These are phyloP conservation scores for Andrena chrysosceles DNA, from an alignment of 2,888 invertebrate genomes.

Conservation along the genomic window DNA sequence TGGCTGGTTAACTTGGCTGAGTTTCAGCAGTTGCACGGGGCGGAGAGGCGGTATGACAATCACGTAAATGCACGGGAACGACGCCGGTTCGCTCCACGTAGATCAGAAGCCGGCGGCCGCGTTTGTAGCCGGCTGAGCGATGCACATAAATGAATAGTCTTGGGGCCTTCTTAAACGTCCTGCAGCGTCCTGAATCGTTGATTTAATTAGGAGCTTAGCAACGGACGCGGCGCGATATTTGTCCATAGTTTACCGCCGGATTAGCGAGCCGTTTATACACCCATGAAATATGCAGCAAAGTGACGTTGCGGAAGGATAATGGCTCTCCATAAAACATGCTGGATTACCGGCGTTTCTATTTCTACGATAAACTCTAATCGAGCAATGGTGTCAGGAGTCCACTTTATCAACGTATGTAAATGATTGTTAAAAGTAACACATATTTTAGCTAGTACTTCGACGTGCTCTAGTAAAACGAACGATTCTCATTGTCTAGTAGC, in stretches of 20 bases:
- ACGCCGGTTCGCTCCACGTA: constrained; percentile 48
- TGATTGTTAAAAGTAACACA: no score
- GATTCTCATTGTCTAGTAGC: not conserved
- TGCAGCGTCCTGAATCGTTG: constrained; percentile 18
- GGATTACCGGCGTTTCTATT: constrained; percentile 7
- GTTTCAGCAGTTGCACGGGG: constrained; percentile 29
- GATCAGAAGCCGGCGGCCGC: constrained; percentile 60
- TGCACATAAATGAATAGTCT: constrained; percentile 64
- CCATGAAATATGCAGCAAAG: not conserved
- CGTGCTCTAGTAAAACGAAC: not conserved
- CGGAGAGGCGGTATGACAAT: constrained; percentile 64
- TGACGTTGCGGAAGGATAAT: constrained; percentile 4
- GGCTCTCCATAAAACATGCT: constrained; percentile 27
- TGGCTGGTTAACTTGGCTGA: constrained; percentile 22
- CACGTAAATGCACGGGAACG: constrained; percentile 66
- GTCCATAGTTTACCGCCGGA: not conserved
- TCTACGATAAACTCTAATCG: constrained; percentile 1
- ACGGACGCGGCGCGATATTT: constrained; percentile 10
- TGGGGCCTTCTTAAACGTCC: constrained; percentile 3
- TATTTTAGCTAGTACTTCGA: no score
- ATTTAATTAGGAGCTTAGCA: constrained; percentile 41
- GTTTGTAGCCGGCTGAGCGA: constrained; percentile 49
- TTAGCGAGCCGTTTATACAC: not conserved
- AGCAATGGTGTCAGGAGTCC: no score
- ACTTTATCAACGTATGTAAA: no score